Evolutionary conservation across 2,888 invertebrate genomes (phyloP), one percentile per base, ranked within the genome.

Genomic region (Cloeon dipterum): DNA sequence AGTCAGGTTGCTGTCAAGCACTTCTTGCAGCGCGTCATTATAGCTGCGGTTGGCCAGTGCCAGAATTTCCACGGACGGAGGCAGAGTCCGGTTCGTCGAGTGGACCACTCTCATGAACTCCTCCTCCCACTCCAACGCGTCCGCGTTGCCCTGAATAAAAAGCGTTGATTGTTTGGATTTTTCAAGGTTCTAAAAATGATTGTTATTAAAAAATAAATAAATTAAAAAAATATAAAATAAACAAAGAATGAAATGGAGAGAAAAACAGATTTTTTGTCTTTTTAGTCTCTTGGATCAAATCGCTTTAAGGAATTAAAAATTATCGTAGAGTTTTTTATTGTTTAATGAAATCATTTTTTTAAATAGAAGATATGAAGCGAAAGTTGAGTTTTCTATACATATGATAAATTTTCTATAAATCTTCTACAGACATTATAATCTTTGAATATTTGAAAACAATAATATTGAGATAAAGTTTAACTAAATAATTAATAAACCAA

Each of bases 1-100:
- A 1, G 48, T 49, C 43, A 54, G 45, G 39, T 56, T 56, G 41
- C 48, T 56, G 39, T 51, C 47, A 26, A 57, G 26, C 14, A 54
- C 50, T 39, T 53, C 45, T 8, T 48, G 48, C 13, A 57, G 41
- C 14, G 49, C 47, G 39, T 57, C 57, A 4, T 51, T 42, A 41
- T 51, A 57, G 40, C 46, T 55, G 20, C 55, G 43, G 17, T 50
- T 45, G 2, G 54, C 49, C 5, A 55, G 45, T 3, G 53, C 53
- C 41, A 50, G 54, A 5, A 56, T 38, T 36, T 49, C 43, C 50
- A 54, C 50, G 16, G 50, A 52, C 2, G 45, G 39, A 2, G 56
- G 54, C 4, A 53, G 35, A 5, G 44, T 50, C 8, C 46, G 46
- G 38, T 52, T 52, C 20, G 44, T 40, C 21, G 45, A 42, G 8